Conservation (phyloP, 2,113 vertebrate genomes). For the Clarias macrocephalus region DNA sequence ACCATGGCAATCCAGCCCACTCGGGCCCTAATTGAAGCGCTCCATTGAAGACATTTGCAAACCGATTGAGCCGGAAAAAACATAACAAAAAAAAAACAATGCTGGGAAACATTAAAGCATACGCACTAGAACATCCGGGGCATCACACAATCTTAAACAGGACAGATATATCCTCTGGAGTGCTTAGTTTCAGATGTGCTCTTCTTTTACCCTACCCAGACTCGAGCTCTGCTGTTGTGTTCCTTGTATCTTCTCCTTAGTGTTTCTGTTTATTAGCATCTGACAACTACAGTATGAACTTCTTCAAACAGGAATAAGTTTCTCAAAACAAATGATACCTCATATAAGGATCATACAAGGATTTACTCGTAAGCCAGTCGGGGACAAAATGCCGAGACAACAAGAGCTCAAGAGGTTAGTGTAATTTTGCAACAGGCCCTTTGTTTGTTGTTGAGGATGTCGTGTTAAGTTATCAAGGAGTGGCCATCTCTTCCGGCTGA, state of each 20-base stretch:
- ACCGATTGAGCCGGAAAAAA: neutral
- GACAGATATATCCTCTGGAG: neutral
- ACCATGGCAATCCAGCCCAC: conserved; percentile 59
- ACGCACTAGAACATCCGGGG: neutral
- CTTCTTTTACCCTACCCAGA: neutral
- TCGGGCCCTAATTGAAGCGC: conserved; percentile 53
- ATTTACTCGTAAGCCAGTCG: too few species aligned
- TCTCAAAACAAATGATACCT: too few species aligned
- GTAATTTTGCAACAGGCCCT: neutral
- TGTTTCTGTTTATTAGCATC: too few species aligned
- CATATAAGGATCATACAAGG: too few species aligned
- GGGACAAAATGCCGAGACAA: too few species aligned
- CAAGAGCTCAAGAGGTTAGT: too few species aligned
- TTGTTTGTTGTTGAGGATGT: neutral
- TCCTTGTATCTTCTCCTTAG: too few species aligned
- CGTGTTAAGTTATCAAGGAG: conserved; percentile 15
- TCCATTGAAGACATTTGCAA: conserved; percentile 59
- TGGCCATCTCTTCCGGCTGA: conserved; percentile 15
- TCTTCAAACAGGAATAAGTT: too few species aligned
- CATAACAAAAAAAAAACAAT: conserved; percentile 14
- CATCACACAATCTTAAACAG: neutral
- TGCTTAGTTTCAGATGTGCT: neutral
- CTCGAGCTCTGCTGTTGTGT: too few species aligned
- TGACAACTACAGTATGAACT: too few species aligned
- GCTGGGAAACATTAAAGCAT: neutral